Percentiles rank a stretch among this genome's conserved stretches.
These are phyloP conservation scores for Ictidomys tridecemlineatus DNA, from an alignment of 2,113 vertebrate species.

Conservation along the genomic window DNA sequence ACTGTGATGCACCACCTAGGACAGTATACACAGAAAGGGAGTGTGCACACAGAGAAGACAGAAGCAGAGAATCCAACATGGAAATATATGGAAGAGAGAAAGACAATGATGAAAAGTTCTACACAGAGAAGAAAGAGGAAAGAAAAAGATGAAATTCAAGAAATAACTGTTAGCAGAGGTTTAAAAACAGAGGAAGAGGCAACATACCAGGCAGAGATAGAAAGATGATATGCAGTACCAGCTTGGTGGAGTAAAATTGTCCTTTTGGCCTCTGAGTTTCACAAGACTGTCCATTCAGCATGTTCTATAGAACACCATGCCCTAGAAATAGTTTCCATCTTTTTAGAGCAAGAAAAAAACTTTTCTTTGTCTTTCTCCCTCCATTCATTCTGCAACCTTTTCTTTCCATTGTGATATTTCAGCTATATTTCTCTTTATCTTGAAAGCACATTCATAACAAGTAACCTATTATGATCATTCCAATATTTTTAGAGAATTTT, in stretches of 20 bases:
- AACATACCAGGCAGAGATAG: neutral
- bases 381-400: neutral
- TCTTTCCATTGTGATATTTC: neutral
- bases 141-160: neutral
- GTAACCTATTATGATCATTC: slow-evolving; percentile 7
- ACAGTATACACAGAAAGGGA: neutral
- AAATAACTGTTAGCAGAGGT: neutral
- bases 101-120: neutral
- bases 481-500: slow-evolving; percentile 19
- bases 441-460: slow-evolving; percentile 19
- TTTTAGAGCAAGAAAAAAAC: slow-evolving; percentile 31
- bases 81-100: neutral
- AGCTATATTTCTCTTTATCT: slow-evolving; percentile 39
- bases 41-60: neutral
- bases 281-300: slow-evolving; percentile 33
- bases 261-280: neutral
- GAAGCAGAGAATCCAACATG: neutral
- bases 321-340: slow-evolving; percentile 58
- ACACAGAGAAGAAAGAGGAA: neutral
- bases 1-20: neutral
- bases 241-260: neutral
- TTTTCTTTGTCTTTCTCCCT: neutral
- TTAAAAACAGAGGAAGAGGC: slow-evolving; percentile 18
- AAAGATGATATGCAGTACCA: neutral
- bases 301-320: slow-evolving; percentile 9